Evolutionary conservation across 2,888 invertebrate species (phyloP), one percentile per base, ranked within the genome.

Genomic region (Synergus umbraculus): DNA sequence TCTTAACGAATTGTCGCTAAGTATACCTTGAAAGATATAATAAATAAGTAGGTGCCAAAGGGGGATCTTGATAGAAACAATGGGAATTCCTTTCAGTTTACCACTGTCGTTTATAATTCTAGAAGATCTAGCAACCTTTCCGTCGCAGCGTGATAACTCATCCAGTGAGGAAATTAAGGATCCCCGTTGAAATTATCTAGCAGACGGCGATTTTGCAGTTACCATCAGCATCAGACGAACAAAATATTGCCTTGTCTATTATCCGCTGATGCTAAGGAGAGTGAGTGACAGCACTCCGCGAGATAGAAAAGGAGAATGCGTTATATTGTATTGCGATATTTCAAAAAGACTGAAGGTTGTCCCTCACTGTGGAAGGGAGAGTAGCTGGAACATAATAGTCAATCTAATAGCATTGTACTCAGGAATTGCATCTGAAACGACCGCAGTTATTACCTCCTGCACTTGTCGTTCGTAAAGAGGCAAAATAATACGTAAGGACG

Each of bases 51-150:
- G 13, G 37, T 66, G 18, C 43, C 37, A 13, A 15, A 66, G 43
- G 2, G n/a, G 1, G 43, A 43, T 43, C 12, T 15, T 66, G 10
- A 66, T 9, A 43, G 13, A n/a, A 66, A 66, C 66, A 66, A 66
- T 66, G 43, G 15, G 66, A 66, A 66, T 66, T 66, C 66, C 43
- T 66, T 15, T 66, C 43, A 43, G 66, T 43, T 66, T 18, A 43
- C 1, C 10, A 43, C n/a, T 43, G 10, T 66, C 37, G 43, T 66
- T 41, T 66, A 41, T 41, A 66, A 66, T 66, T 66, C 66, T n/a
- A 29, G 22, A 22, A 22, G 22, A 60, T 29, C 60, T 22, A 60
- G 60, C 60, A 60, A 22, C 18, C 60, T n/a, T 60, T 60, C 22
- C 12, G 12, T 60, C 22, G 22, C 22, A 12, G 60, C 60, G 60